phyloP scores from a whole-genome alignment of 2,113 vertebrate species.

The Psittacula cyanocephala region DNA sequence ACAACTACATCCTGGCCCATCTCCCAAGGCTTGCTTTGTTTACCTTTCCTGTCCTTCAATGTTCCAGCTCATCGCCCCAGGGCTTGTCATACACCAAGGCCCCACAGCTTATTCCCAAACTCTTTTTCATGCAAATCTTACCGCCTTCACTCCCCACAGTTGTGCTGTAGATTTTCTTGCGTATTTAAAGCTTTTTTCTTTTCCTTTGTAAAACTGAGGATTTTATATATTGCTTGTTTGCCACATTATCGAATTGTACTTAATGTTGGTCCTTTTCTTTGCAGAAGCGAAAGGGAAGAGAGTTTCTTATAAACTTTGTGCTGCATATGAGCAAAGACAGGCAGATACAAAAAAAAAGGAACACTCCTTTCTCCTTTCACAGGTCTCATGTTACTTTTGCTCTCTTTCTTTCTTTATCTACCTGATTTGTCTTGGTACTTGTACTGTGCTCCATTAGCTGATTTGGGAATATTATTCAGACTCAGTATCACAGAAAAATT shows the following conservation, averaged over 20 bases:
- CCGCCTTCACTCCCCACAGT: not conserved
- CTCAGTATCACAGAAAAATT: not conserved
- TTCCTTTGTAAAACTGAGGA: not conserved
- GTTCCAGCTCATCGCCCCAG: no score
- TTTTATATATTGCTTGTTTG: not conserved
- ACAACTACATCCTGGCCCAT: no score
- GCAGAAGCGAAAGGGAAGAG: not conserved
- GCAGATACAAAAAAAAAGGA: not conserved
- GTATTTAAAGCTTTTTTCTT: not conserved
- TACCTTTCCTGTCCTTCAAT: no score
- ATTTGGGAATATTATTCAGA: not conserved
- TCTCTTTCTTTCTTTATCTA: not conserved
- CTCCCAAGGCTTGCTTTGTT: no score
- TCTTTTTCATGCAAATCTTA: no score
- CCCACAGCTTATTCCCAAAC: no score
- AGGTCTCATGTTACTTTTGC: not conserved
- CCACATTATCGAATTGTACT: not conserved
- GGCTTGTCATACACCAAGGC: no score
- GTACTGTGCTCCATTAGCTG: not conserved
- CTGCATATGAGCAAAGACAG: not conserved
- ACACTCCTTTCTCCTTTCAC: not conserved
- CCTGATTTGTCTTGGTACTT: not conserved
- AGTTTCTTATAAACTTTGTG: not conserved
- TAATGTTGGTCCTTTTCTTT: not conserved
- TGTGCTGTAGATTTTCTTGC: not conserved